Base-by-base conservation (phyloP, 2,113 vertebrate genomes). In the Leucoraja erinaceus region DNA sequence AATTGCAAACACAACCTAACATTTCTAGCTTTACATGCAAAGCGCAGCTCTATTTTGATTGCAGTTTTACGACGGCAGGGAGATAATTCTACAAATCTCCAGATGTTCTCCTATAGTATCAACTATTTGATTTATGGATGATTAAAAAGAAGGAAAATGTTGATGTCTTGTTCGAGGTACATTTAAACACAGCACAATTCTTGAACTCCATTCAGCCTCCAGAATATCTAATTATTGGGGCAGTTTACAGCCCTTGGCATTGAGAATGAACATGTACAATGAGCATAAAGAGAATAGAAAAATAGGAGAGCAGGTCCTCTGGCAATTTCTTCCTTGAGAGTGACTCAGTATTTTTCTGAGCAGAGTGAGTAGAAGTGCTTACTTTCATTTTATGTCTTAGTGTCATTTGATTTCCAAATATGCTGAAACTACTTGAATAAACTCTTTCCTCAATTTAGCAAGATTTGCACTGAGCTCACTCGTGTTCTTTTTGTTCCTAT, bases 41-140 rank as follows among this genome's bases (percentile, higher is more conserved):
- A 63, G 31, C 61, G n/a, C 83, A 88, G 59, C 59, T 86, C 31
- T 86, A 59, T 84, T 84, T 79, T 84, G 28, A 84, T 84, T 84
- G 22, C 25, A 86, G 8, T 86, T 63, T 66, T 66, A 88, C 59
- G 31, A 66, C 31, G 83, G 20, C 28, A 33, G 59, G 31, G 56
- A 7, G 14, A 11, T 20, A 66, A 31, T 88, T 63, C 14, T 88
- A 63, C 31, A 88, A 88, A 31, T 63, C 83, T n/a, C 56, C 59
- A 61, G 56, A 63, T 66, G 83, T 88, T 88, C 83, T 63, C 31
- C 83, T 61, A 63, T 59, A 31, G 25, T 61, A 66, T 31, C 28
- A 63, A 88, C n/a, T 1, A 63, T n/a, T 81, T 63, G 14, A 66
- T 14, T 88, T 31, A 63, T n/a, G 63, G 83, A 61, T 22, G 14